Percentiles rank a stretch among this genome's conserved stretches.
Conservation (phyloP, 2,797 vertebrate species). For the Sebastes itinus region DNA sequence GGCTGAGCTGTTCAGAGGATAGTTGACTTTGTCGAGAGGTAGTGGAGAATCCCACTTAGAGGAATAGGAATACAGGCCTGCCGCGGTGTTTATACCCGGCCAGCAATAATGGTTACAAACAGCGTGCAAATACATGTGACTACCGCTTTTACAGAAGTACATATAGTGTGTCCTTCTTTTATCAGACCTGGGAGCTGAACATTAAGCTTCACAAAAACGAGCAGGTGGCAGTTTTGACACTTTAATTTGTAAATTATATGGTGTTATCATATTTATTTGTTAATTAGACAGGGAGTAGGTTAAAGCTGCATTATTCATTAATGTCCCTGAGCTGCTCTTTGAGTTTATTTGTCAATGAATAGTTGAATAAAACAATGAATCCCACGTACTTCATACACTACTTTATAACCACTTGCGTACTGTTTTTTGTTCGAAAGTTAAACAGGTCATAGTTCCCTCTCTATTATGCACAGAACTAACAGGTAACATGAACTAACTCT, state of each 20-base stretch:
- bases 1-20: slow-evolving; percentile 44
- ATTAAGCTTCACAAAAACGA: neutral
- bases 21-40: slow-evolving; percentile 59
- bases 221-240: neutral
- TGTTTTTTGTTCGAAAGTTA: no score
- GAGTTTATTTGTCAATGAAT: neutral
- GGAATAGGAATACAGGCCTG: slow-evolving; percentile 1
- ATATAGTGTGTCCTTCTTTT: neutral
- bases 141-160: neutral
- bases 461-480: no score
- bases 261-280: neutral
- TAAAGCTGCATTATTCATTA: neutral
- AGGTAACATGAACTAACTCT: no score
- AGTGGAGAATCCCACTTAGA: slow-evolving; percentile 52
- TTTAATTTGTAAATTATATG: neutral
- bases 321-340: neutral
- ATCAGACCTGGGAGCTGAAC: neutral
- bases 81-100: neutral
- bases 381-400: no score
- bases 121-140: neutral
- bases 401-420: no score
- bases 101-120: neutral
- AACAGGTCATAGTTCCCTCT: no score
- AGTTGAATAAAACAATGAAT: neutral
- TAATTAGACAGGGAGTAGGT: neutral